Evolutionary conservation across 2,797 vertebrate species (phyloP), one percentile per base, ranked within the genome.

Genomic region (Manis javanica): DNA sequence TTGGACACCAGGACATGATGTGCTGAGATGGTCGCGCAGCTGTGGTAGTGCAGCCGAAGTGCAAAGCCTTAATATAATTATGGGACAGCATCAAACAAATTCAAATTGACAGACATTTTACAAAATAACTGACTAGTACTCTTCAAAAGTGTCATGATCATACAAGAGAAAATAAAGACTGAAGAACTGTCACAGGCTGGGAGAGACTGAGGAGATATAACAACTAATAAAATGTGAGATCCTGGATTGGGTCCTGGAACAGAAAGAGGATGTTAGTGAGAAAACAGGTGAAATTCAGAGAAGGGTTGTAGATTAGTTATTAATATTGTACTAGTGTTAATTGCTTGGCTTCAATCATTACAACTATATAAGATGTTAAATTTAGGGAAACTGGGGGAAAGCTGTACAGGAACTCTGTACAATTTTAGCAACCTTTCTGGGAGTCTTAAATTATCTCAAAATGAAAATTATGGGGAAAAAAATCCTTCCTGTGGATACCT

Each of bases 371-470:
- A 39, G 14, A 78, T 42, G 37, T 59, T 75, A 89, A 72, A 15
- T 18, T 90, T 63, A 53, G 11, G 12, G 34, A 78, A 87, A 51
- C 53, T 77, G 46, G 39, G 29, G 69, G 23, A 96, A 95, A 86
- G 19, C 75, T 61, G 13, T 71, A 49, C 37, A 39, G 12, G 23
- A 63, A 66, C 42, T 87, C 46, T 91, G 57, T 91, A 71, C 24
- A 83, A 72, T 64, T 96, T 96, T 90, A 90, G 39, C 34, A 83
- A 53, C 42, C 91, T 96, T 91, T 93, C 78, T 91, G 15, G n/a
- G 90, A 87, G 31, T 90, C 71, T 94, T 66, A 97, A 91, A 75
- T 94, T 79, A 95, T 55, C 83, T 91, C n/a, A 69, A 79, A 86
- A 94, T 87, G 61, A 96, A 96, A 93, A 39, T 74, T 69, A 68